Evolutionary conservation across 1,140 invertebrate species (phyloP).

Genomic region (Zaprionus nigranus): DNA sequence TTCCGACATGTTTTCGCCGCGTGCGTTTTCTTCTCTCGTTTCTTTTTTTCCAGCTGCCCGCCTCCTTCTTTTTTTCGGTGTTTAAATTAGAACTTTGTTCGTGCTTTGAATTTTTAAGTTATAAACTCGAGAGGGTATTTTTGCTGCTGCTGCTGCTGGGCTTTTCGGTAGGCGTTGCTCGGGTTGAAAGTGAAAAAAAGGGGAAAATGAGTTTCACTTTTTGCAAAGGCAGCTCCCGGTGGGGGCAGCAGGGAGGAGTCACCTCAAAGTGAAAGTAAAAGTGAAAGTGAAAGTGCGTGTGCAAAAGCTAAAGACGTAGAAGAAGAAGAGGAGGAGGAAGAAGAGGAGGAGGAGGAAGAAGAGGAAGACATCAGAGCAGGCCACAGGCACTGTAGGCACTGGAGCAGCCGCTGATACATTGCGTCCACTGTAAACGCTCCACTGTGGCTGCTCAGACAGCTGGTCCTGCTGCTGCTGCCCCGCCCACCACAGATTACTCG

Average conservation of each 20-base stretch:
- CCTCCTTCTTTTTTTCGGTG: slow-evolving; percentile 50
- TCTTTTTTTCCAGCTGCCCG: slow-evolving; percentile 21
- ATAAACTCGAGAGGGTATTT: slow-evolving; percentile 81
- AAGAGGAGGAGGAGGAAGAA: slow-evolving; percentile 13
- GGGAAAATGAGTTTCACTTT: slow-evolving; percentile 77
- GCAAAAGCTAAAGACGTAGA: slow-evolving; percentile 32
- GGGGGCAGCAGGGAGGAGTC: background rate
- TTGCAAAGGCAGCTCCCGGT: slow-evolving; percentile 6
- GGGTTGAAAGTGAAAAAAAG: slow-evolving; percentile 65
- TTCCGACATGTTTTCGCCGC: slow-evolving; percentile 40
- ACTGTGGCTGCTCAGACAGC: slow-evolving; percentile 64
- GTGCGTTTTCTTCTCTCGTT: slow-evolving; percentile 22
- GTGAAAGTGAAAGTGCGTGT: slow-evolving; percentile 31
- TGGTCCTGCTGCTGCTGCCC: slow-evolving; percentile 41
- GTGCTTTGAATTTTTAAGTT: slow-evolving; percentile 83
- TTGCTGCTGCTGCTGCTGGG: slow-evolving; percentile 6
- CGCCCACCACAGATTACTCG: background rate
- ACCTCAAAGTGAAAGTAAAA: slow-evolving; percentile 33
- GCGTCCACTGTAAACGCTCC: slow-evolving; percentile 79
- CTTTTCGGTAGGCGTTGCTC: slow-evolving; percentile 32
- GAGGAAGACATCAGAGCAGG: background rate
- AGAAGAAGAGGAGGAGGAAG: background rate
- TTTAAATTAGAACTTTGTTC: slow-evolving; percentile 83
- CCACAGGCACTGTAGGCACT: background rate
- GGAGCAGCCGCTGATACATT: slow-evolving; percentile 75